Base-by-base conservation (phyloP, 2,888 invertebrate species). In the Electrophaes corylata region DNA sequence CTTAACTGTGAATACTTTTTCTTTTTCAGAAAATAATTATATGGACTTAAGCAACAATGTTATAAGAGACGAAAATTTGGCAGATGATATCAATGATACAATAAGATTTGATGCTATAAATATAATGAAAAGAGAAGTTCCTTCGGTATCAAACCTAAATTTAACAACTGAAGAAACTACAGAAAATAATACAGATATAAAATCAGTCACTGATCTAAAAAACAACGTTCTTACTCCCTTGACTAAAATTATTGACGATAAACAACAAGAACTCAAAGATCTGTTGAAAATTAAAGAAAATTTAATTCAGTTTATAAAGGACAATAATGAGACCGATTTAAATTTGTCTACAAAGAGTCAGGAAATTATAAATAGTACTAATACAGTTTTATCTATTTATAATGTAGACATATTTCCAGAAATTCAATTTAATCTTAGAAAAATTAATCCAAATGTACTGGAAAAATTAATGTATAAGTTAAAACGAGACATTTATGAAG, bases 401-500 rank as follows among this genome's bases (percentile, higher is more conserved):
- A 79, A 77, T 23, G 44, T 78, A 46, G 74, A 81, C 50, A 57
- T 78, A 18, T 58, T 66, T 51, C 71, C 79, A 45, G 64, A 73
- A 35, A 53, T 66, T 6, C 62, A 73, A 14, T 51, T 57, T 19
- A 54, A 72, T 45, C 58, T 69, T 19, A 73, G 73, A 63, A 76
- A 63, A 62, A 60, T 47, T 1, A 70, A 71, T 40, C 47, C 57
- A 2, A 62, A 66, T 50, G 39, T 54, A 1, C 41, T 73, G 29
- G 69, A 79, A 2, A 77, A 75, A 48, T 72, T 77, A n/a, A 37
- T 78, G 5, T 62, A 64, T 4, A 86, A 84, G 69, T 60, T 88
- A n/a, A 83, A 81, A 75, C 65, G 47, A 20, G 84, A 88, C 57
- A 76, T 88, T 23, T 75, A 76, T 20, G 78, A 81, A 69, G 81